Conservation (phyloP, 2,888 invertebrate species). For the Sarcophaga variegata region DNA sequence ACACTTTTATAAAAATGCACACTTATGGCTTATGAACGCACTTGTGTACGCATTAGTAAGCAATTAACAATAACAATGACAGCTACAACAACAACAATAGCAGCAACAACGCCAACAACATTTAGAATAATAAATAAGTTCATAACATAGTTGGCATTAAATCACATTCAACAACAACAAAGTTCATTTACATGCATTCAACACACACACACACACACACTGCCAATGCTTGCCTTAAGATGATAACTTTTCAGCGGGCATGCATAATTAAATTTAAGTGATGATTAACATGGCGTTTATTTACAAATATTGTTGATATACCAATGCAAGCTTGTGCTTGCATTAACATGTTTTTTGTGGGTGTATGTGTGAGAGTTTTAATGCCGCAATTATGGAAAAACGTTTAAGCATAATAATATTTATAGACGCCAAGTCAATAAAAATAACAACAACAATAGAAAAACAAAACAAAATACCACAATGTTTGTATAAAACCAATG, state of each 20-base stretch:
- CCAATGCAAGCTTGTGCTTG: background rate
- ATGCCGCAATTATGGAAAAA: constrained; percentile 48
- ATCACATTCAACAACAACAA: constrained; percentile 43
- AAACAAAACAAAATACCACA: constrained; percentile 22
- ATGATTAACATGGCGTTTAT: constrained; percentile 52
- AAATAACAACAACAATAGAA: constrained; percentile 30
- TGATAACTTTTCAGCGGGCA: background rate
- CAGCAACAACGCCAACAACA: constrained; percentile 1
- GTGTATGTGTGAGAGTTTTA: background rate
- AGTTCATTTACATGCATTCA: constrained; percentile 52
- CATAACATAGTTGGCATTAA: constrained; percentile 67
- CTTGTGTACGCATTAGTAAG: constrained; percentile 50
- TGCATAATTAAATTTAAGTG: constrained; percentile 56
- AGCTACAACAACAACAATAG: background rate
- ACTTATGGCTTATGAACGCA: constrained; percentile 37
- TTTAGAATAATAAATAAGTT: constrained; percentile 48
- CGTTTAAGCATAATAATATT: constrained; percentile 51
- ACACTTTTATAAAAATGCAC: constrained; percentile 49
- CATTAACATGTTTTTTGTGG: background rate
- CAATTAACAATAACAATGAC: constrained; percentile 35
- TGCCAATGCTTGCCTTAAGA: background rate
- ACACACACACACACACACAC: constrained; percentile 1
- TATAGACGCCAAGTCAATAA: constrained; percentile 45
- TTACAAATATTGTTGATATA: background rate
- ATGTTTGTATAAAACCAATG: constrained; percentile 6